Evolutionary conservation across 2,113 vertebrate genomes (phyloP).

Genomic region (Hemicordylus capensis): DNA sequence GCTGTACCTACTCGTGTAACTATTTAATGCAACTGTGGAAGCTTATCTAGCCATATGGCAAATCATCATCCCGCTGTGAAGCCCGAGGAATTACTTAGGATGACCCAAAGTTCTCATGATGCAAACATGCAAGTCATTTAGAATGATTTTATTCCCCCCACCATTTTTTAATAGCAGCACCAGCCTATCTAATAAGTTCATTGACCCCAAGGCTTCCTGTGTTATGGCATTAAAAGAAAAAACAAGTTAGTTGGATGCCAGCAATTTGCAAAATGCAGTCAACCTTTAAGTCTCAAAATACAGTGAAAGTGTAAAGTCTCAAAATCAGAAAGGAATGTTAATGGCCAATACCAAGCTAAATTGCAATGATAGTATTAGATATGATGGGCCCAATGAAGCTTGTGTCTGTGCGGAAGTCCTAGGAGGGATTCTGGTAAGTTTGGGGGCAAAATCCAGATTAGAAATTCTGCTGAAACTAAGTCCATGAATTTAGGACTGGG

Average conservation of each 20-base stretch:
- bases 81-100: conserved; percentile 18
- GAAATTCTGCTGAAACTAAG: too few species aligned
- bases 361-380: background rate
- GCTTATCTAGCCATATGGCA: background rate
- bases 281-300: background rate
- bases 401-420: background rate
- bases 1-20: background rate
- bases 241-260: background rate
- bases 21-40: background rate
- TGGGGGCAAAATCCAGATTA: background rate
- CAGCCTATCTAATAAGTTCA: background rate
- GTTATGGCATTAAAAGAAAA: background rate
- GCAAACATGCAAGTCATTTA: conserved; percentile 53
- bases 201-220: background rate
- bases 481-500: too few species aligned
- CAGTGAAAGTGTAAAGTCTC: too few species aligned
- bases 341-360: too few species aligned
- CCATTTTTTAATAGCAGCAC: conserved; percentile 44
- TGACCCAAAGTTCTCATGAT: conserved; percentile 33
- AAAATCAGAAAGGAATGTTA: too few species aligned
- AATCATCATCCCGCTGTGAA: conserved; percentile 54
- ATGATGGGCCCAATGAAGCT: background rate
- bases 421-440: background rate
- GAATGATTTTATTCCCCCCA: conserved; percentile 25
- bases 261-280: background rate